Evolutionary conservation across 2,888 invertebrate genomes (phyloP), one percentile per base, ranked within the genome.

Genomic region (Amblyjoppa proteus): DNA sequence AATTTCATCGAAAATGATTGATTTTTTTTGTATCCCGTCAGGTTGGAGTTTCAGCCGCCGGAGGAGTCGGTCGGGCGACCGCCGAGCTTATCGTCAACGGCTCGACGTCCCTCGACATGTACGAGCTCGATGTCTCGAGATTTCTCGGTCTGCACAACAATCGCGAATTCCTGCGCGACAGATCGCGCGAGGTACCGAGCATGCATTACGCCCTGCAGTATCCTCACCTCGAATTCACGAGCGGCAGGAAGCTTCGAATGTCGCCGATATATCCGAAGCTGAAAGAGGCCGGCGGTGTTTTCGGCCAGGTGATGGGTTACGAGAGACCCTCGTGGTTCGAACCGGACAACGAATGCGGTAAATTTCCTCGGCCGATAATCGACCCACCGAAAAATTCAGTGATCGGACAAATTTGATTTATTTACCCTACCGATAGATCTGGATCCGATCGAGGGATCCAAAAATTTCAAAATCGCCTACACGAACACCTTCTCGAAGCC

Each of bases 301-400:
- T 99, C 93, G 98, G 98, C 0, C 99, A 99, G 94, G 98, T 98
- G 41, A 99, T 99, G 98, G 99, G 99, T 0, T 99, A 99, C 93
- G 99, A 99, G 94, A 95, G 99, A 86, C 99, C 99, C 0, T 96
- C 97, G 51, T 99, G 98, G 96, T 99, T 99, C 92, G 97, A 98
- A 90, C 94, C 94, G 38, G 93, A 94, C 16, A 94, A 94, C 76
- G 94, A 94, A 80, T 91, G 93, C 77, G 95, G 95, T 95, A 92
- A 86, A 34, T 83, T 74, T 4, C 58, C 4, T 13, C 4, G 38
- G 2, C 31, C 16, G 5, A 20, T 38, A 9, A 61, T 16, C 9
- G 3, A 45, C 3, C 13, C 3, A 13, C 13, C 3, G 13, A 49
- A 49, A 49, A 13, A 16, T 49, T 3, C 5, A 16, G 5, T 49